These are phyloP conservation scores for Stomatorhinus walkeri DNA, from an alignment of 2,797 vertebrate genomes.

Conservation along the genomic window DNA sequence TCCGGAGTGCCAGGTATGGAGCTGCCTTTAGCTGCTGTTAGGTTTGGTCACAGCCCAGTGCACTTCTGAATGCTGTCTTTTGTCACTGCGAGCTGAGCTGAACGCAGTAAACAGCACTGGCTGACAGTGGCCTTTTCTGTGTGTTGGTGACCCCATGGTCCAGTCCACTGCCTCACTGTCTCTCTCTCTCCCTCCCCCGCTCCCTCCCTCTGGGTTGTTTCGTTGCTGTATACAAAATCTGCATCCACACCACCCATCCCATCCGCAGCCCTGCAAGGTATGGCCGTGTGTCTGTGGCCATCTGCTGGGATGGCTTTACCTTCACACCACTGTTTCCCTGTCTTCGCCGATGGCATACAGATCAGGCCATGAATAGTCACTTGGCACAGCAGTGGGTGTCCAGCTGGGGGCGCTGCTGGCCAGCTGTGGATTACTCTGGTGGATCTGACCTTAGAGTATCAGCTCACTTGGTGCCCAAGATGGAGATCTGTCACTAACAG, in stretches of 20 bases:
- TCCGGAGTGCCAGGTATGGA: conserved; percentile 74
- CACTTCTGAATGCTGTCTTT: background rate
- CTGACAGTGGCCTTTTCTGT: conserved; percentile 25
- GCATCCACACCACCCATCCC: conserved; percentile 44
- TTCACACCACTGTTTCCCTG: background rate
- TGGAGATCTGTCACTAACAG: background rate
- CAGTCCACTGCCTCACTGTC: conserved; percentile 20
- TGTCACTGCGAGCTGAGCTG: background rate
- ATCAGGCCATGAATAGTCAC: background rate
- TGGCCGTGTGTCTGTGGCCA: conserved; percentile 22
- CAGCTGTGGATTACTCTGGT: background rate
- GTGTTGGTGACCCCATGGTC: background rate
- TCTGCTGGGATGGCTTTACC: background rate
- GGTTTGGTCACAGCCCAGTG: background rate
- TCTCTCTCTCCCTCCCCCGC: background rate
- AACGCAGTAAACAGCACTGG: background rate
- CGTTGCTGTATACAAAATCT: conserved; percentile 64
- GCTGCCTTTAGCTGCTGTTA: background rate
- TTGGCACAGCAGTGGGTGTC: background rate
- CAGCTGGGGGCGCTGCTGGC: background rate
- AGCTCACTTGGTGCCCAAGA: background rate
- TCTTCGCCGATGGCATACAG: background rate
- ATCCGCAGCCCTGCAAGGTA: conserved; percentile 66
- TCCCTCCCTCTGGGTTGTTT: conserved; percentile 27
- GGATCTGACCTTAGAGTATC: background rate